Evolutionary conservation across 2,797 vertebrate genomes (phyloP).

Genomic region (Artibeus lituratus): DNA sequence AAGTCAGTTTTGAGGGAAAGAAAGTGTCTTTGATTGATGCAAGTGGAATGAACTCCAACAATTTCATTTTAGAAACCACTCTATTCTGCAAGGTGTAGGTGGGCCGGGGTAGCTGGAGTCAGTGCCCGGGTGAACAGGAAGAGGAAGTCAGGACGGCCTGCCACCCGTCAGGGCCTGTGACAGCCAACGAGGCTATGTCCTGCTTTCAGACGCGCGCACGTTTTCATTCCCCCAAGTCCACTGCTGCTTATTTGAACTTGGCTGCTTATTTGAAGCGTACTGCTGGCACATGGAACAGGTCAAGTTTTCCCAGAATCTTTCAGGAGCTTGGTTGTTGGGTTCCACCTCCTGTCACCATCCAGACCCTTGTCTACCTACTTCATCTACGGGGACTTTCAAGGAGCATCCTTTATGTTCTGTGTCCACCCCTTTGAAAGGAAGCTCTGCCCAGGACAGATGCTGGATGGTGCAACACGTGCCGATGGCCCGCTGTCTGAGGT

Average conservation of each 20-base stretch:
- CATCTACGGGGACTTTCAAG: neutral
- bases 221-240: neutral
- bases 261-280: neutral
- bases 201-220: neutral
- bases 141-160: neutral
- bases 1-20: neutral
- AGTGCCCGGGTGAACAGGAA: neutral
- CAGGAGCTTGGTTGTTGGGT: neutral
- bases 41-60: neutral
- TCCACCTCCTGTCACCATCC: neutral
- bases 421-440: neutral
- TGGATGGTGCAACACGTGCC: neutral
- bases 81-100: accelerated
- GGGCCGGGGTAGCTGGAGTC: accelerated
- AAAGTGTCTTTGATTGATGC: neutral
- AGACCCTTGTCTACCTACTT: neutral
- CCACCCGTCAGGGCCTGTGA: neutral
- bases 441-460: neutral
- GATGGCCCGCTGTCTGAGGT: neutral
- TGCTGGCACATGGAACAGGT: accelerated
- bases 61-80: neutral
- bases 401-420: neutral
- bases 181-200: neutral
- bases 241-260: too few species aligned
- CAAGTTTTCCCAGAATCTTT: neutral